Base-by-base conservation (phyloP, 1,140 invertebrate species). In the Drosophila orosa region DNA sequence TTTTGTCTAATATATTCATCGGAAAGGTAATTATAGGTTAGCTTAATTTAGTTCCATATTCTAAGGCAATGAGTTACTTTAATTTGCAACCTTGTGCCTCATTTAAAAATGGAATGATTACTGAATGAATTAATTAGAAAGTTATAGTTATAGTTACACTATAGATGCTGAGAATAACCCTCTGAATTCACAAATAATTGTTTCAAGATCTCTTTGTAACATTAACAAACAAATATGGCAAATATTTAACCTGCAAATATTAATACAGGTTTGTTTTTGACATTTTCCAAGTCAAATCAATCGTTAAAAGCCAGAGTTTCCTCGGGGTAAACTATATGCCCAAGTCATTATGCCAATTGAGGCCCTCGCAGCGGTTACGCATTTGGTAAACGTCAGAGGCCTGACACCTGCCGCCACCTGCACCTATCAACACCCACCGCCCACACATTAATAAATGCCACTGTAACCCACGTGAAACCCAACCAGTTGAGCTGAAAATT, bases 251-350 rank as follows among this genome's bases (percentile, higher is more conserved):
- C 25, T 12, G 25, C 10, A 13, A 58, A 62, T 59, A 19, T 22
- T 37, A 8, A 57, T 9, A 37, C 9, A 27, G 7, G 37, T 12
- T 27, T 33, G 13, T 15, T 17, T 19, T 12, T 5, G 15, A 25
- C 19, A 42, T 45, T 58, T 9, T 10, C 19, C 19, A 12, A n/a
- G 12, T 31, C 17, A 15, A 63, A 48, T 47, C 12, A 39, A 62
- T 1, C 24, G 17, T 12, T 19, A 19, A 60, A 60, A 62, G 4
- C 10, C 33, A 57, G 15, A 25, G 29, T 35, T 52, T 52, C 35
- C 55, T 9, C 8, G 22, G 35, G 35, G 55, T 17, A 40, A 62
- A 66, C 60, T 66, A 63, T 52, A 52, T 66, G 31, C 40, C 65
- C 31, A 27, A 66, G n/a, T 35, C 19, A 68, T 52, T 68, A 52